Evolutionary conservation across 1,140 invertebrate species (phyloP).

Genomic region (Drosophila carrolli): DNA sequence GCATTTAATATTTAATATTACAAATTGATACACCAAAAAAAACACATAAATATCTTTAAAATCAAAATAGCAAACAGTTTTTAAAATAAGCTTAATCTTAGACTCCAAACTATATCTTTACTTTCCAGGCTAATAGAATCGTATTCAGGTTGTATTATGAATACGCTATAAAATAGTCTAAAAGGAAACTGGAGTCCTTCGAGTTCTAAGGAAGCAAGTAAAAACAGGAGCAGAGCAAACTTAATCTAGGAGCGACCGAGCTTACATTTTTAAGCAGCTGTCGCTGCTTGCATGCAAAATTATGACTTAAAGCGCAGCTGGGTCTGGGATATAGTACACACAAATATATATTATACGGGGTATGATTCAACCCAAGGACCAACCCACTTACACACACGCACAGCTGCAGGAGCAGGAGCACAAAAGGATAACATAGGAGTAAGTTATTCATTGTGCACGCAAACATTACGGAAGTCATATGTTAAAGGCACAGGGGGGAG

Average conservation of each 20-base stretch:
- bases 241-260: constrained; percentile 68
- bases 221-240: constrained; percentile 24
- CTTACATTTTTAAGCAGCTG: constrained; percentile 79
- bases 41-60: too few species aligned
- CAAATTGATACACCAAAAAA: too few species aligned
- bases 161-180: neutral
- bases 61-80: too few species aligned
- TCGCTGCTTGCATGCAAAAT: constrained; percentile 78
- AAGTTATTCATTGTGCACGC: constrained; percentile 83
- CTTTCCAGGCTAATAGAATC: neutral
- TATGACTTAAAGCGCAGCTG: constrained; percentile 81
- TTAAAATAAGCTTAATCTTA: too few species aligned
- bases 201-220: constrained; percentile 5
- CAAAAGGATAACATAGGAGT: constrained; percentile 81
- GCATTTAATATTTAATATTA: too few species aligned
- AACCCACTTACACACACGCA: constrained; percentile 17
- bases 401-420: constrained; percentile 25
- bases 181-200: neutral
- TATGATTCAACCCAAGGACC: constrained; percentile 14
- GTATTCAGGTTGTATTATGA: neutral
- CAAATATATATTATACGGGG: constrained; percentile 6
- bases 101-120: neutral
- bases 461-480: constrained; percentile 83
- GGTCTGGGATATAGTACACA: constrained; percentile 33
- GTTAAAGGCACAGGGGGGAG: constrained; percentile 65